Evolutionary conservation across 2,888 invertebrate genomes (phyloP).

Genomic region (Atrina japonica): DNA sequence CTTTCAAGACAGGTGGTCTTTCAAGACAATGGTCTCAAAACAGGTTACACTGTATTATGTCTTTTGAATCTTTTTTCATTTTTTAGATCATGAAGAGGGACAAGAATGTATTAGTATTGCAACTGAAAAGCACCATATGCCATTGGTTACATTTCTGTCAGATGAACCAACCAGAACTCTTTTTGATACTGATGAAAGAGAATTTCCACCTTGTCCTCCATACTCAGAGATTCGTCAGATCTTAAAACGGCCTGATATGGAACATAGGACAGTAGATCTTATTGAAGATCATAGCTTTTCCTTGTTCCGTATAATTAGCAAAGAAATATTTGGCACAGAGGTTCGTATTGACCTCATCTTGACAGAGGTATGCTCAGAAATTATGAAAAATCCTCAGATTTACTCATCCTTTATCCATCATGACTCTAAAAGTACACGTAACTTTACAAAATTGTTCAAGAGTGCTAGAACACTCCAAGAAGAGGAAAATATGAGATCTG

Average conservation of each 20-base stretch:
- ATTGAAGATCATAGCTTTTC: slow-evolving; percentile 9
- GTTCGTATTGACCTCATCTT: background rate
- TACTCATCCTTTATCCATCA: too few relatives aligned
- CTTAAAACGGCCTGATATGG: slow-evolving; percentile 10
- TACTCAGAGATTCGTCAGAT: slow-evolving; percentile 9
- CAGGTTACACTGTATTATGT: too few relatives aligned
- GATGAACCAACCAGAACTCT: background rate
- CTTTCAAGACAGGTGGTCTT: too few relatives aligned
- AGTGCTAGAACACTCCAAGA: too few relatives aligned
- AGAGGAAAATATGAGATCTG: background rate
- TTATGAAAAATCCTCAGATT: slow-evolving; percentile 9
- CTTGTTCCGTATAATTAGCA: slow-evolving; percentile 27
- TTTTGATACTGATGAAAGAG: background rate
- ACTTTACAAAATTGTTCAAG: too few relatives aligned
- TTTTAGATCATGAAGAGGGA: too few relatives aligned
- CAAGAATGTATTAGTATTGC: too few relatives aligned
- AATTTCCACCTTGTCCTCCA: background rate
- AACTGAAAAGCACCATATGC: background rate
- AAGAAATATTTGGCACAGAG: slow-evolving; percentile 29
- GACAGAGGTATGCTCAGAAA: background rate
- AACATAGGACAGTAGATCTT: slow-evolving; percentile 4
- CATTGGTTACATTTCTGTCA: slow-evolving; percentile 12
- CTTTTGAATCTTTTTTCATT: too few relatives aligned
- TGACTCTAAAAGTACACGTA: too few relatives aligned
- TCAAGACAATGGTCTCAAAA: too few relatives aligned